Percentiles rank a stretch among this genome's conserved stretches.
phyloP scores from a whole-genome alignment of 2,888 invertebrate species.

The Morpho achilles region DNA sequence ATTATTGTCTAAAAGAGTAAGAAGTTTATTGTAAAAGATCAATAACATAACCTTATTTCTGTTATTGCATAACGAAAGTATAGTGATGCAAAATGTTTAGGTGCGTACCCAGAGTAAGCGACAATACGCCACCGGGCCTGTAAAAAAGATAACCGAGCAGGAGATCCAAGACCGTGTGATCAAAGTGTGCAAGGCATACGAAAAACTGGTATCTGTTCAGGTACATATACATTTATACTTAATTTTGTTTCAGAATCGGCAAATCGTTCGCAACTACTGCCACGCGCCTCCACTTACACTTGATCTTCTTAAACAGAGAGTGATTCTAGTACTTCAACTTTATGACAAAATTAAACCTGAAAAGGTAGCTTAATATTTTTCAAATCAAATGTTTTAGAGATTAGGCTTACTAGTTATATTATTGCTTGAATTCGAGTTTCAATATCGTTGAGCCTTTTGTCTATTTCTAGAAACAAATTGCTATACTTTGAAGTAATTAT shows the following conservation, averaged over 20 bases:
- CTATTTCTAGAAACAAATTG: no score
- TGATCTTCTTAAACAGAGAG: constrained; percentile 91
- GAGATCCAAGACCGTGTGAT: constrained; percentile 90
- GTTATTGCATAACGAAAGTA: constrained; percentile 75
- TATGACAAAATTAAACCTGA: constrained; percentile 97
- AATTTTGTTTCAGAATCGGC: constrained; percentile 81
- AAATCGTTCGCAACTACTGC: constrained; percentile 86
- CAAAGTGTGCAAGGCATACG: constrained; percentile 92
- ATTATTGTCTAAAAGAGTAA: no score
- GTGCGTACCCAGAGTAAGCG: constrained; percentile 51
- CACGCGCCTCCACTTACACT: constrained; percentile 87
- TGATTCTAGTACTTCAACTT: constrained; percentile 95
- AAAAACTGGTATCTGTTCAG: constrained; percentile 93
- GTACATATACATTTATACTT: constrained; percentile 76
- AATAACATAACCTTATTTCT: constrained; percentile 60
- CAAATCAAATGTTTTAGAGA: not conserved
- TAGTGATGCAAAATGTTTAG: constrained; percentile 65
- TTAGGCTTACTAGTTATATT: no score
- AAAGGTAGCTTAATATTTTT: constrained; percentile 84
- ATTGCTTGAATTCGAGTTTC: no score
- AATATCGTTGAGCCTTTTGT: no score
- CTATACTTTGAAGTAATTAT: no score
- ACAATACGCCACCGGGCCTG: constrained; percentile 53
- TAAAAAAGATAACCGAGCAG: constrained; percentile 77
- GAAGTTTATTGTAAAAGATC: constrained; percentile 3